Base-by-base conservation (phyloP, 2,888 invertebrate genomes). In the Arrhopalites spinosus region DNA sequence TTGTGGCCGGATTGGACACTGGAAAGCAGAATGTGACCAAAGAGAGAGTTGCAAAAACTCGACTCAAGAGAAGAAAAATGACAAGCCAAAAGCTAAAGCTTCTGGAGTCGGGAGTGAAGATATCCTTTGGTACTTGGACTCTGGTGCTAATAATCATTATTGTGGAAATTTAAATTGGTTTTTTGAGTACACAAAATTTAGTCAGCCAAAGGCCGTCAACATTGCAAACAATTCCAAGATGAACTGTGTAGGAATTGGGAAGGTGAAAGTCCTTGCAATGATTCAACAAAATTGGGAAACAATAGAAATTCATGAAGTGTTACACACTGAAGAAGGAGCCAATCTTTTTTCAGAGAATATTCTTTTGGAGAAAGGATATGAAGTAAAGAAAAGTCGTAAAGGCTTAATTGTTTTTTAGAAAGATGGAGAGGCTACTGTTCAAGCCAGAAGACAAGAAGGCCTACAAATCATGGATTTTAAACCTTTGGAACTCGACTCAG, bases 1-100 rank as follows among this genome's bases (percentile, higher is more conserved):
- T 0, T 79, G 79, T 64, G 68, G 73, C 47, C 15, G 56, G 17
- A 64, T 63, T 20, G 78, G 80, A 11, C 80, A 80, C 67, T 80
- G 77, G 73, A 53, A 47, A 30, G 0, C 30, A 0, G 77, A 78
- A 36, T 76, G 78, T 30, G 74, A 7, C 36, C 2, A 50, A 50
- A n/a, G 50, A 17, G 15, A 59, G 13, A 25, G 25, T 15, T 25
- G 25, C 13, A 25, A 25, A 15, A 59, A 23, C 20, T 25, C n/a
- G 25, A 1, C 13, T 59, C 5, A 59, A 23, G 25, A 59, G n/a
- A 53, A 23, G 8, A 20, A 53, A 11, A 7, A 1, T 27, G 59
- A 2, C 20, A 2, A 11, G 20, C 11, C 2, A 25, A 25, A 7
- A 25, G 8, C 53, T 20, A 1, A 3, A 1, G 59, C 59, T 1